These are phyloP conservation scores for Musca domestica DNA, from an alignment of 1,140 invertebrate species.

Conservation along the genomic window DNA sequence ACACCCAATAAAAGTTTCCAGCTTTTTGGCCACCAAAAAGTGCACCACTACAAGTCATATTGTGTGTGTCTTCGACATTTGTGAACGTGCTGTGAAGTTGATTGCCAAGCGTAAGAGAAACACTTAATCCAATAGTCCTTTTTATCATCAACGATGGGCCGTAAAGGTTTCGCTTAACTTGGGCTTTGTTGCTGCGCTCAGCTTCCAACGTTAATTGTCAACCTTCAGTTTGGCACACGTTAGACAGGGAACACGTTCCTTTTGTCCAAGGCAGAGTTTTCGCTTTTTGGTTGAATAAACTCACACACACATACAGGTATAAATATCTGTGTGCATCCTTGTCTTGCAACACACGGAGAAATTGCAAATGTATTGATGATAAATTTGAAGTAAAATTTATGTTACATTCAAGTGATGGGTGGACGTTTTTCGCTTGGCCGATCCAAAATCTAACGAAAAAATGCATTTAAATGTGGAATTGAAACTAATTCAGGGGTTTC, in stretches of 20 bases:
- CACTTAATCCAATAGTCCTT: slow-evolving; percentile 51
- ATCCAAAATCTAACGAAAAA: neutral
- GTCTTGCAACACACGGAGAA: neutral
- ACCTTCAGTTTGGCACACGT: neutral
- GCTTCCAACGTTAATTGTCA: neutral
- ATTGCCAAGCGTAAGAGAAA: slow-evolving; percentile 35
- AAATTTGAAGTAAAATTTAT: neutral
- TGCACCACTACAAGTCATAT: too few species aligned
- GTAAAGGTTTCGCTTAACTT: neutral
- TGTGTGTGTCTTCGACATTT: too few species aligned
- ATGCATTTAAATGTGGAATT: slow-evolving; percentile 1
- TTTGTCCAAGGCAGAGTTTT: neutral
- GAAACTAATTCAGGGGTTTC: neutral
- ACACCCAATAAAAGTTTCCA: too few species aligned
- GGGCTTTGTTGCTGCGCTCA: neutral
- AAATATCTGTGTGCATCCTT: neutral
- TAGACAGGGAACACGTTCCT: neutral
- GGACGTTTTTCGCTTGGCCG: too few species aligned
- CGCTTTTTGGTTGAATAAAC: too few species aligned
- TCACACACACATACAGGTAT: too few species aligned
- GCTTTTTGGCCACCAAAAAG: too few species aligned
- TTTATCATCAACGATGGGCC: neutral
- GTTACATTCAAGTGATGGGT: neutral
- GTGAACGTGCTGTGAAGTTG: slow-evolving; percentile 41
- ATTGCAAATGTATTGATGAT: slow-evolving; percentile 6